Evolutionary conservation across 2,888 invertebrate species (phyloP).

Genomic region (Linyphia triangularis): DNA sequence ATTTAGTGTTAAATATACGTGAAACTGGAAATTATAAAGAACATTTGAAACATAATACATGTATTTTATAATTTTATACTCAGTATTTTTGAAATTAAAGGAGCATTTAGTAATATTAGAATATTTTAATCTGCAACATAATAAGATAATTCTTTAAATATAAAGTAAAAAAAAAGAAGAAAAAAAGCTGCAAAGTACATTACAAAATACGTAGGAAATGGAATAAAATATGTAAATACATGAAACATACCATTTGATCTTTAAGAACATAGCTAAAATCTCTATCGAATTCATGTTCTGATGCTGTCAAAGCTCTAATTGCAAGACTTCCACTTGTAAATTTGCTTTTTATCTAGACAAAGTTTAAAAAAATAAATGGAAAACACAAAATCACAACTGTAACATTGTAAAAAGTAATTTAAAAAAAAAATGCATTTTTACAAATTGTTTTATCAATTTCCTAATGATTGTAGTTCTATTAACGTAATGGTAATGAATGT

Average conservation of each 20-base stretch:
- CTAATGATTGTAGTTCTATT: too few relatives aligned
- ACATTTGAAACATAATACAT: too few relatives aligned
- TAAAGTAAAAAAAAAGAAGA: too few relatives aligned
- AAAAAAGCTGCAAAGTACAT: too few relatives aligned
- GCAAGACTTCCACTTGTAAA: constrained; percentile 73
- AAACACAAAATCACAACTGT: background rate
- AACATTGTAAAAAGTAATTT: background rate
- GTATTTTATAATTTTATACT: too few relatives aligned
- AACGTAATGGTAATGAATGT: background rate
- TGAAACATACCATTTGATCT: constrained; percentile 76
- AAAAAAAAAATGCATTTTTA: background rate
- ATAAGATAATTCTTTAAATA: too few relatives aligned
- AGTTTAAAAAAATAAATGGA: background rate
- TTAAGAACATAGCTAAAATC: constrained; percentile 72
- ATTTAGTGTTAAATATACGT: too few relatives aligned
- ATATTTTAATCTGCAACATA: too few relatives aligned
- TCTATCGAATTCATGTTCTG: constrained; percentile 74
- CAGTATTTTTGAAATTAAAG: too few relatives aligned
- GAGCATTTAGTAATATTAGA: too few relatives aligned
- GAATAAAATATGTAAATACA: background rate
- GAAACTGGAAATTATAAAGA: too few relatives aligned
- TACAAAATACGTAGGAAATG: background rate
- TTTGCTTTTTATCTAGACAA: constrained; percentile 64
- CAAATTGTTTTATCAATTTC: background rate
- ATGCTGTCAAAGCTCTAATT: constrained; percentile 59